A percentile compares a stretch with the other conserved stretches of the same genome.
Evolutionary conservation across 2,113 vertebrate genomes (phyloP).

Genomic region (Athene cunicularia): DNA sequence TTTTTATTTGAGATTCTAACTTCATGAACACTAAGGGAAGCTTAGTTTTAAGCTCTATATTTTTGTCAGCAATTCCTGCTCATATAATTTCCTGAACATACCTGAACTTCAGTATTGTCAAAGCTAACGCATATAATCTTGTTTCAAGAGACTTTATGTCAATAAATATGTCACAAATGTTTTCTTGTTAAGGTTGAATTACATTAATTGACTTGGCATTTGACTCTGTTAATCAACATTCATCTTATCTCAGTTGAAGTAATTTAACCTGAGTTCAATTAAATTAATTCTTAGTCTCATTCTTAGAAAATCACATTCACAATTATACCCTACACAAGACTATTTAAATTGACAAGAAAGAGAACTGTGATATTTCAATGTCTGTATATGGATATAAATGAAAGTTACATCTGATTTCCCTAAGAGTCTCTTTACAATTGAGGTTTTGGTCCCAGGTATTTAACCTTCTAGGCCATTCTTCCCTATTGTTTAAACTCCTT

Average conservation of each 20-base stretch:
- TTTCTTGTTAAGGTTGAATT: slow-evolving; percentile 10
- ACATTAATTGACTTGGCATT: slow-evolving; percentile 15
- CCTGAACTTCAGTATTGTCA: neutral
- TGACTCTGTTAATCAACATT: slow-evolving; percentile 32
- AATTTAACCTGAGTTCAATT: slow-evolving; percentile 23
- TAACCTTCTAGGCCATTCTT: neutral
- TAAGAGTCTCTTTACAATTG: neutral
- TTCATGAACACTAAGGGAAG: neutral
- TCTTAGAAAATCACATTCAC: neutral
- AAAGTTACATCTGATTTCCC: neutral
- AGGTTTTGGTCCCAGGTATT: neutral
- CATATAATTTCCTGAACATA: neutral
- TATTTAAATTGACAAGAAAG: neutral
- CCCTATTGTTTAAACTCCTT: neutral
- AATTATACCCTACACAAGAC: neutral
- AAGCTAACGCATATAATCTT: neutral
- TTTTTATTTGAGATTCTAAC: neutral
- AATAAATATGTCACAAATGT: slow-evolving; percentile 1
- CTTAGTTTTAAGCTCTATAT: neutral
- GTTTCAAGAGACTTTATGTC: neutral
- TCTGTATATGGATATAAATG: neutral
- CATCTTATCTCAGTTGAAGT: neutral
- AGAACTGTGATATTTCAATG: neutral
- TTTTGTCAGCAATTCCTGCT: neutral
- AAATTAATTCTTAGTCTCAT: neutral